phyloP scores from a whole-genome alignment of 2,113 vertebrate genomes.

The Clarias macrocephalus region DNA sequence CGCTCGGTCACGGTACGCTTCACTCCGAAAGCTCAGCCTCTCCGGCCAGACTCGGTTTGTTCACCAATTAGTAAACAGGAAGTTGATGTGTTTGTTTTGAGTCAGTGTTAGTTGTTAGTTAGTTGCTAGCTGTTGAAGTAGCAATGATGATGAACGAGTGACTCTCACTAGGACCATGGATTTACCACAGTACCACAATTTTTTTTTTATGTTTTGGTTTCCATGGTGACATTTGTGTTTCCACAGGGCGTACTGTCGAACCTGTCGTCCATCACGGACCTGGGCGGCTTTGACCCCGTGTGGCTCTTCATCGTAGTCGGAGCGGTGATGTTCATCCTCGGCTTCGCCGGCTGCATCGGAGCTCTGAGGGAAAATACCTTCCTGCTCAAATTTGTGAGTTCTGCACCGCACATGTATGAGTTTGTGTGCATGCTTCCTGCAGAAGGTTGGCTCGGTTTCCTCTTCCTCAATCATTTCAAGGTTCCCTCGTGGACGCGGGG shows the following conservation, averaged over 20 bases:
- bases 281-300: conserved; percentile 88
- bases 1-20: background rate
- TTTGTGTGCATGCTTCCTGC: conserved; percentile 40
- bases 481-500: conserved; percentile 2
- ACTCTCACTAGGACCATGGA: background rate
- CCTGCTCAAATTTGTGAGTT: conserved; percentile 89
- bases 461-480: conserved; percentile 2
- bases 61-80: conserved; percentile 63
- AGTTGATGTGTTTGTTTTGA: conserved; percentile 50
- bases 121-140: conserved; percentile 34
- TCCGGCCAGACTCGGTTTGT: conserved; percentile 44
- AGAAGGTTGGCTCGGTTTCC: conserved; percentile 29
- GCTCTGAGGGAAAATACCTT: conserved; percentile 88
- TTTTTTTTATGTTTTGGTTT: background rate
- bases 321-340: conserved; percentile 87
- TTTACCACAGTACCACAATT: background rate
- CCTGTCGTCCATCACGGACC: conserved; percentile 87
- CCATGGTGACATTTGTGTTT: background rate
- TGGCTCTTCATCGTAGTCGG: conserved; percentile 93
- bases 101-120: conserved; percentile 60
- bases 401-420: conserved; percentile 21
- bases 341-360: conserved; percentile 90
- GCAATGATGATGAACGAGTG: background rate
- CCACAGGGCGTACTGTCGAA: conserved; percentile 87
- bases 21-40: conserved; percentile 42